Evolutionary conservation across 2,113 vertebrate species (phyloP).

Genomic region (Charadrius vociferus): DNA sequence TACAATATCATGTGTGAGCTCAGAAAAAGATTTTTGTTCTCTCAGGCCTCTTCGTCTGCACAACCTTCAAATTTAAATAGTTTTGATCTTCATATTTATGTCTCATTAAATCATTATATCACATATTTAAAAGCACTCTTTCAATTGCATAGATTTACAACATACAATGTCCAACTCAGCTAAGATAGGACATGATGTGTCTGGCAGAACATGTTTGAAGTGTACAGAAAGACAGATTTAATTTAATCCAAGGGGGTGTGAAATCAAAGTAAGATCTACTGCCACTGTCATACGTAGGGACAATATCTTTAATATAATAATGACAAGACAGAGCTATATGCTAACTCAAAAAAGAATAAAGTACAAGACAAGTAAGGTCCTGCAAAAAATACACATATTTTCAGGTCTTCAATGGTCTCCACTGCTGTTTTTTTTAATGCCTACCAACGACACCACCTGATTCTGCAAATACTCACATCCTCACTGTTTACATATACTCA

Average conservation of each 20-base stretch:
- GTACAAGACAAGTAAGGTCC: background rate
- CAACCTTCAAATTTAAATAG: background rate
- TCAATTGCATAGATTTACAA: background rate
- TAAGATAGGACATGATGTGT: background rate
- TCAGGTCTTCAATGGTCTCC: background rate
- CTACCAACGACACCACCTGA: background rate
- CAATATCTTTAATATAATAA: background rate
- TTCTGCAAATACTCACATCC: background rate
- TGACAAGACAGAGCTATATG: background rate
- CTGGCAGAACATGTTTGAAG: background rate
- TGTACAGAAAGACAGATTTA: background rate
- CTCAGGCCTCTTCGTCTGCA: background rate
- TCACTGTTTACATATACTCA: background rate
- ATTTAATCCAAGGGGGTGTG: background rate
- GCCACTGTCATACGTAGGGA: background rate
- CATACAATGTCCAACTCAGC: background rate
- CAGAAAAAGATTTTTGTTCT: conserved; percentile 8
- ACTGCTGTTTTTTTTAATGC: background rate
- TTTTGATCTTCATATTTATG: conserved; percentile 34
- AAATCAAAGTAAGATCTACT: background rate
- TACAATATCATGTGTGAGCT: background rate
- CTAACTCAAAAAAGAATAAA: background rate
- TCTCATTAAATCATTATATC: conserved; percentile 15
- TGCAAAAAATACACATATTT: background rate
- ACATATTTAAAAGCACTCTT: conserved; percentile 22